phyloP scores from a whole-genome alignment of 2,113 vertebrate genomes.

The Herpetotheres cachinnans region DNA sequence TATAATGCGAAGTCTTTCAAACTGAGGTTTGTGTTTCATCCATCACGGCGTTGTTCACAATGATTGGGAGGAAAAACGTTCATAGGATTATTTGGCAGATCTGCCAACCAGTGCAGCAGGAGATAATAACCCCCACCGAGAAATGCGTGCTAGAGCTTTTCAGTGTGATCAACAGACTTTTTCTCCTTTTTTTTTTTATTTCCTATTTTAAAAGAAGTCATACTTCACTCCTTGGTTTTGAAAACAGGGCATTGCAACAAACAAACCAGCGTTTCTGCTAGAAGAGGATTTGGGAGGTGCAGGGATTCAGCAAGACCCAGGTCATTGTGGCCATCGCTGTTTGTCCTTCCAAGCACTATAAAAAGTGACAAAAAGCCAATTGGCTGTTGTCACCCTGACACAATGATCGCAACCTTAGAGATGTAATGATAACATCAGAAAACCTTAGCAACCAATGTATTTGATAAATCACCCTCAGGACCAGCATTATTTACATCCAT shows the following conservation, averaged over 20 bases:
- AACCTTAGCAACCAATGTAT: not conserved
- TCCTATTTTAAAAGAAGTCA: not conserved
- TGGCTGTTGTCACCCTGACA: not conserved
- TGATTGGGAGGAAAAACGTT: not conserved
- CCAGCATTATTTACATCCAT: not conserved
- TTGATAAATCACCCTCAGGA: not conserved
- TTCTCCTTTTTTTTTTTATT: not conserved
- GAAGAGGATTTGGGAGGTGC: not conserved
- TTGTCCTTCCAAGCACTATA: not conserved
- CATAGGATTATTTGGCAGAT: not conserved
- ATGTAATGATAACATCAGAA: not conserved
- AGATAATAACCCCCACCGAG: not conserved
- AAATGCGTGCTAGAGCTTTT: not conserved
- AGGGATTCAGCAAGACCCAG: not conserved
- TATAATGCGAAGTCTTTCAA: not conserved
- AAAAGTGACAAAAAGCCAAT: not conserved
- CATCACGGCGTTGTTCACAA: not conserved
- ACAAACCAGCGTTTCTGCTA: not conserved
- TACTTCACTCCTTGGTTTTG: not conserved
- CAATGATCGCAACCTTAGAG: not conserved
- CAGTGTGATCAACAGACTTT: not conserved
- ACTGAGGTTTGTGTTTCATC: not conserved
- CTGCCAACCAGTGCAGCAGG: not conserved
- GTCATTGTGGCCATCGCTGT: rapidly evolving
- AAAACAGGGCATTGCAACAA: not conserved